Conservation (phyloP, 2,888 invertebrate genomes). For the Rhingia campestris region DNA sequence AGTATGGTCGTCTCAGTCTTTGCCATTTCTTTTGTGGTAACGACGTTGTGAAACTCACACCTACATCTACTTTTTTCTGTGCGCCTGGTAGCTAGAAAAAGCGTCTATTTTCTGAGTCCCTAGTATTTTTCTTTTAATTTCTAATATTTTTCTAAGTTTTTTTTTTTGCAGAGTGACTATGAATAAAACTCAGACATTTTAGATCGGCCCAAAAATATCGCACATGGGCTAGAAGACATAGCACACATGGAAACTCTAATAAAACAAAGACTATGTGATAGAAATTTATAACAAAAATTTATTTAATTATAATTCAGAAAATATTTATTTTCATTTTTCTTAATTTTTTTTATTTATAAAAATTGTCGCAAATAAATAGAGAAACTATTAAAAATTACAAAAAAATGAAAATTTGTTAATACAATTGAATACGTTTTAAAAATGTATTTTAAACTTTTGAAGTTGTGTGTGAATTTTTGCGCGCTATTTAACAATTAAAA, state of each 20-base stretch:
- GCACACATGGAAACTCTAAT: not conserved
- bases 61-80: too few species aligned
- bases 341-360: slow-evolving; percentile 22
- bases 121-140: too few species aligned
- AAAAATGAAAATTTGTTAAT: slow-evolving; percentile 24
- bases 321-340: slow-evolving; percentile 40
- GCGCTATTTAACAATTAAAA: slow-evolving; percentile 38
- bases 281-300: slow-evolving; percentile 58
- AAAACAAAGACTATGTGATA: slow-evolving; percentile 9
- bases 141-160: too few species aligned
- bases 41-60: too few species aligned
- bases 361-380: slow-evolving; percentile 50
- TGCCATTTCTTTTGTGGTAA: too few species aligned
- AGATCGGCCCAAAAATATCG: too few species aligned
- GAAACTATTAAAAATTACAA: slow-evolving; percentile 6
- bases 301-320: slow-evolving; percentile 57
- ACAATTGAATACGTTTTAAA: slow-evolving; percentile 41
- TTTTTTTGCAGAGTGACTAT: too few species aligned
- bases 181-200: too few species aligned
- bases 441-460: slow-evolving; percentile 26
- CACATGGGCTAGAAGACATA: too few species aligned
- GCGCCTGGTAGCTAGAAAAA: too few species aligned
- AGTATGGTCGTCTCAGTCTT: too few species aligned
- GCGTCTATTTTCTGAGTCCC: too few species aligned
- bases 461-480: slow-evolving; percentile 15